Evolutionary conservation across 1,140 invertebrate species (phyloP), one percentile per base, ranked within the genome.

Genomic region (Metaphire vulgaris): DNA sequence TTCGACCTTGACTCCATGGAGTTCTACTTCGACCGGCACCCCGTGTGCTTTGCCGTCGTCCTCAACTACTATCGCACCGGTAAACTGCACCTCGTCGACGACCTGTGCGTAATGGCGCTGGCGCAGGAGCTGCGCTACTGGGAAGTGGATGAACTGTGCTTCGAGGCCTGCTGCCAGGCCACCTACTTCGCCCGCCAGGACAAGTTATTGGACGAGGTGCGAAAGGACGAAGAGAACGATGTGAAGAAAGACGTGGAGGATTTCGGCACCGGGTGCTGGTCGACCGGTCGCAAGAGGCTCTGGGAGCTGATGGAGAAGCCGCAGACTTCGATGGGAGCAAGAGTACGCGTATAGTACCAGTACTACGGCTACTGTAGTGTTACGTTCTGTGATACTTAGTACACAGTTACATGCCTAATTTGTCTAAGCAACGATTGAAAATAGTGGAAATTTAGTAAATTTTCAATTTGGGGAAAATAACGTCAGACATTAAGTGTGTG

Each of bases 291-390:
- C 86, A 96, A 98, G 86, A 97, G 94, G 89, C 90, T 98, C 65
- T 99, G 96, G 96, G 95, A 99, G 87, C 90, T 98, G 76, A 89
- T 99, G 31, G 96, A 99, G 87, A 98, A 98, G 87, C 96, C 96
- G 1, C 96, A 93, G 69, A 97, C 95, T 64, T 98, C 95, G 82
- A 93, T 96, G 83, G 94, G 94, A 79, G 96, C 96, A 79, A 91
- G 96, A 93, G 96, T 98, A 89, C 72, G 6, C 70, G 12, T 26
- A n/a, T n/a, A n/a, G n/a, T n/a, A n/a, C n/a, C n/a, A n/a, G n/a
- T n/a, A n/a, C n/a, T n/a, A n/a, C n/a, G n/a, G n/a, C n/a, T n/a
- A n/a, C n/a, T n/a, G n/a, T n/a, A n/a, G n/a, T n/a, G n/a, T n/a
- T n/a, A n/a, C n/a, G n/a, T n/a, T n/a, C n/a, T n/a, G n/a, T n/a